Conservation (phyloP, 2,888 invertebrate genomes). For the Acleris holmiana region DNA sequence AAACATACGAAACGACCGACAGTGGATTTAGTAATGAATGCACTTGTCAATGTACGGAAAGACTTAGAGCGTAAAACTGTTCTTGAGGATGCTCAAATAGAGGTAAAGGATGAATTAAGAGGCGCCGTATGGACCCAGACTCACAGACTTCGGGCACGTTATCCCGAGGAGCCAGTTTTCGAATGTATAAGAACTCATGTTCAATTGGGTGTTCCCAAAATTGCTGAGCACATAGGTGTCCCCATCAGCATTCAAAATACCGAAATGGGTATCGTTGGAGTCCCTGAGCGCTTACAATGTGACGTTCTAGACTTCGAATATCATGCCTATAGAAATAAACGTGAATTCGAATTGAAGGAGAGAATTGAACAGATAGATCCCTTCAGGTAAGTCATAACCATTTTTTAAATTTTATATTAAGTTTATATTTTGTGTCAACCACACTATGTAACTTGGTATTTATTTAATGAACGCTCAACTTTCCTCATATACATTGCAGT, state of each 20-base stretch:
- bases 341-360: constrained; percentile 56
- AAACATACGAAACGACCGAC: constrained; percentile 54
- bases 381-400: constrained; percentile 52
- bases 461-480: no score
- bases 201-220: constrained; percentile 60
- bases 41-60: constrained; percentile 58
- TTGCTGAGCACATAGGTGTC: constrained; percentile 68
- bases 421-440: no score
- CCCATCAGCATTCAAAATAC: constrained; percentile 60
- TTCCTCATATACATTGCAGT: no score
- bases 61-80: constrained; percentile 66
- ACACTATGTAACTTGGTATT: no score
- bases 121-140: constrained; percentile 65
- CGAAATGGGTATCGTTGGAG: constrained; percentile 65
- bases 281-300: constrained; percentile 50
- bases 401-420: no score
- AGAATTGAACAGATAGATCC: constrained; percentile 67
- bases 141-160: constrained; percentile 58
- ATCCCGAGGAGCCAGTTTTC: constrained; percentile 64
- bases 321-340: constrained; percentile 54
- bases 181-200: constrained; percentile 63
- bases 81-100: constrained; percentile 67
- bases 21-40: constrained; percentile 69
- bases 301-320: constrained; percentile 57
- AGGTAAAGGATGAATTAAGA: constrained; percentile 55